Evolutionary conservation across 2,113 vertebrate genomes (phyloP).

Genomic region (Myotis davidii): DNA sequence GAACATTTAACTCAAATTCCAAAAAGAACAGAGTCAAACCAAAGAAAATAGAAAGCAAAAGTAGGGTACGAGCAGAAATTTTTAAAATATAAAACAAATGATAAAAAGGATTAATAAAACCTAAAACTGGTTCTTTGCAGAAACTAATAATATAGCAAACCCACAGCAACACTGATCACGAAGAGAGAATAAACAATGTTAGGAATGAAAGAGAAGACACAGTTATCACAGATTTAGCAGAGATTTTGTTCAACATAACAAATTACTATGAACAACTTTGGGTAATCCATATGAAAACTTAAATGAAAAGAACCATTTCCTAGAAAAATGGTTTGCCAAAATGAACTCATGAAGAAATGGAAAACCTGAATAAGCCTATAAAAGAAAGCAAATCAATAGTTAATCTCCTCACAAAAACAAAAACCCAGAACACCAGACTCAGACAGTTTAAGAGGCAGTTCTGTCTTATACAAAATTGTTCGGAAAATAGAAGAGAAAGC

Average conservation of each 20-base stretch:
- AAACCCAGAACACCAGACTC: neutral
- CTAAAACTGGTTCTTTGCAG: neutral
- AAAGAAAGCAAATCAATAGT: conserved; percentile 70
- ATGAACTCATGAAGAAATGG: conserved; percentile 56
- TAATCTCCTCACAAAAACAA: conserved; percentile 60
- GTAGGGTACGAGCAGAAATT: neutral
- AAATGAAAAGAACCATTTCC: conserved; percentile 55
- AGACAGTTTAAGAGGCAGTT: conserved; percentile 58
- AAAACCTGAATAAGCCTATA: conserved; percentile 48
- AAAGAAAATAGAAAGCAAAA: neutral
- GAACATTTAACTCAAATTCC: neutral
- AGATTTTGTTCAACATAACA: neutral
- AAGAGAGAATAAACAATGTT: neutral
- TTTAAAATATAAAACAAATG: conserved; percentile 1
- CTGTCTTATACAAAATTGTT: conserved; percentile 40
- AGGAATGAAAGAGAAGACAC: neutral
- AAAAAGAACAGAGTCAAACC: neutral
- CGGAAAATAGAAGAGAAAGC: conserved; percentile 26
- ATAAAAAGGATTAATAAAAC: neutral
- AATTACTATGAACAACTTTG: conserved; percentile 44
- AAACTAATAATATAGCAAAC: neutral
- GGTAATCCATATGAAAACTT: conserved; percentile 30
- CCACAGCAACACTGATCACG: neutral
- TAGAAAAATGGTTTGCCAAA: conserved; percentile 61
- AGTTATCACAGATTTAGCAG: neutral